A percentile compares a stretch with the other conserved stretches of the same genome.
Conservation (phyloP, 2,797 vertebrate species). For the Cuniculus paca region DNA sequence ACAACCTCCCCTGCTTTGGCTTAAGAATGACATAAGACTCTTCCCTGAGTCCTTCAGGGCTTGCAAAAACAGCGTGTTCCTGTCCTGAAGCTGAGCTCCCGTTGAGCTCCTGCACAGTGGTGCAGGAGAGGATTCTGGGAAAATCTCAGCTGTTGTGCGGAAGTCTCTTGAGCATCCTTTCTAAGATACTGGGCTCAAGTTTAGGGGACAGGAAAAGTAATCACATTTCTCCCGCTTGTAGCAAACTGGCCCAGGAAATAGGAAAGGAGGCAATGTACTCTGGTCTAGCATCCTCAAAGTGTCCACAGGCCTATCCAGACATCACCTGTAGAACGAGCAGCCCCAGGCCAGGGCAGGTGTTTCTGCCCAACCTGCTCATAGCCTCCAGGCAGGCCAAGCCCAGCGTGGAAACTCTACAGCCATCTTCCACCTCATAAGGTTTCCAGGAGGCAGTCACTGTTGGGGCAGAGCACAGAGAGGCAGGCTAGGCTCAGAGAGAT, state of each 20-base stretch:
- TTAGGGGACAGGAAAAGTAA: not conserved
- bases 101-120: fast-evolving
- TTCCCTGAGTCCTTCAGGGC: not conserved
- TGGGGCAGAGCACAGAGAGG: not conserved
- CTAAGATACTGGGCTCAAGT: not conserved
- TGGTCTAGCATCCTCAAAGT: not conserved
- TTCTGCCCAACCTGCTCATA: fast-evolving
- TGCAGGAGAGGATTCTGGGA: not conserved
- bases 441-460: fast-evolving
- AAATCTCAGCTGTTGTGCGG: not conserved
- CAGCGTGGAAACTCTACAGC: not conserved
- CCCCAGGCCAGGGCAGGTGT: not conserved
- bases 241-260: not conserved
- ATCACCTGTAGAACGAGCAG: not conserved
- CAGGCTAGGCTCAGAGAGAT: not conserved
- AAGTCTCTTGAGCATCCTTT: not conserved
- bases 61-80: not conserved
- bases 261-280: not conserved
- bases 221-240: not conserved
- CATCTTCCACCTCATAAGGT: not conserved
- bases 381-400: not conserved
- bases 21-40: not conserved
- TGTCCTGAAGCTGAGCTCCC: not conserved
- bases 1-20: not conserved
- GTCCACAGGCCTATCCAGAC: no score